Base-by-base conservation (phyloP, 2,797 vertebrate species). In the Kryptolebias ocellatus region DNA sequence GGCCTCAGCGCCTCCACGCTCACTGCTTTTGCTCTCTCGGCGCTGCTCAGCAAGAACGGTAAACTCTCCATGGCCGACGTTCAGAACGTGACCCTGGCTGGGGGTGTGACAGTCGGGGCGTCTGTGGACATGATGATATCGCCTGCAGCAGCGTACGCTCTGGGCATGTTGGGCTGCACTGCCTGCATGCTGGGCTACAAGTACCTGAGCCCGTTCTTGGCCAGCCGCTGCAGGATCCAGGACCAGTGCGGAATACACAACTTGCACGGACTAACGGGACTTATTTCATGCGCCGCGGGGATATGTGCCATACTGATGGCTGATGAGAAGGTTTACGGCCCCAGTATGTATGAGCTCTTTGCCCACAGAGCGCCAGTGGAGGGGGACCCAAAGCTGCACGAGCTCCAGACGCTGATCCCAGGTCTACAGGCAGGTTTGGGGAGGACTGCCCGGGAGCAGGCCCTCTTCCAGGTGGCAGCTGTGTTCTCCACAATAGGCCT, bases 221-320 rank as follows among this genome's bases (percentile, higher is more conserved):
- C 74, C 0, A 78, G 11, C 6, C 90, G n/a, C 49, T 39, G 94
- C 17, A 28, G 20, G 0, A 87, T 95, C 52, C 93, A 90, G 51
- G 95, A 95, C 84, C 93, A 93, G 67, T 94, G 95, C 0, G 93
- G 94, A 24, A 95, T 95, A 80, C 94, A 95, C 86, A 96, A 95
- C 72, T 91, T 95, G 28, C 95, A 95, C 0, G 94, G 94, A 9
- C 82, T 95, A 53, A 94, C 95, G 0, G 93, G 94, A 34, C 83
- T 95, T 53, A 90, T 95, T 2, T 95, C 94, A 0, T 89, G 91
- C 0, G 18, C 62, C 0, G 94, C 92, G 4, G 94, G 94, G 0
- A 77, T 89, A 1, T 79, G 88, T 29, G 85, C 78, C n/a, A 76
- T 94, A 60, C 80, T 94, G 46, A 29, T 87, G 4, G 86, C 86